phyloP scores from a whole-genome alignment of 2,888 invertebrate species.

The Ophion ellenae region DNA sequence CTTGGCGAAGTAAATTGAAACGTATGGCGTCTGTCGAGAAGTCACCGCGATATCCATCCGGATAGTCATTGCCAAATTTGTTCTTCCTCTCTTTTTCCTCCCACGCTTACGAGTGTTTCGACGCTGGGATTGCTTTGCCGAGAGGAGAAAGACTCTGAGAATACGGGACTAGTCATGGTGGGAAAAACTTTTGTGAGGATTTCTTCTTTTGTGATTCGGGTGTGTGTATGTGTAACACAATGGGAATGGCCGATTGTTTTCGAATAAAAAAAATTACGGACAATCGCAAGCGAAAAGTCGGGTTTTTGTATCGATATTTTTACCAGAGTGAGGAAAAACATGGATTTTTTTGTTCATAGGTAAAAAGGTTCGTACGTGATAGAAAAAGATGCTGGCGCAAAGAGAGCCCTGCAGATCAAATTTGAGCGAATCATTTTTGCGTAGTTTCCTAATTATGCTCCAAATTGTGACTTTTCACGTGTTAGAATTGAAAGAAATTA shows the following conservation, averaged over 20 bases:
- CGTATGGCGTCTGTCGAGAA: not conserved
- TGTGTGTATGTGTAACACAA: slow-evolving; percentile 58
- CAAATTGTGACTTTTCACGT: not conserved
- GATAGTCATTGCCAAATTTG: not conserved
- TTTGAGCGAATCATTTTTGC: slow-evolving; percentile 29
- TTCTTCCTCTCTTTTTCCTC: not conserved
- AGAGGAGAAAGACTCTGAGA: not conserved
- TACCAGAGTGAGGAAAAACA: not conserved
- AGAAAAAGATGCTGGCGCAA: not conserved
- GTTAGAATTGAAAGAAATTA: too few species aligned
- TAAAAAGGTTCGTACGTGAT: not conserved
- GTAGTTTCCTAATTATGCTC: not conserved
- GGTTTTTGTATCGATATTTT: not conserved
- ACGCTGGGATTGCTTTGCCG: not conserved
- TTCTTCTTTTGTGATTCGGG: slow-evolving; percentile 62
- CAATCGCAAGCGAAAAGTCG: not conserved
- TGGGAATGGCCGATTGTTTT: slow-evolving; percentile 61
- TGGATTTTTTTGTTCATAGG: not conserved
- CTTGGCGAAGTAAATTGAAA: slow-evolving; percentile 18
- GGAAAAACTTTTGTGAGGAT: slow-evolving; percentile 53
- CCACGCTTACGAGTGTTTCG: slow-evolving; percentile 14
- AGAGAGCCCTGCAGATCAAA: not conserved
- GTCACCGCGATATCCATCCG: slow-evolving; percentile 2
- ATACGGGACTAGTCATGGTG: slow-evolving; percentile 56
- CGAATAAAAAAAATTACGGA: not conserved